Percentiles rank a stretch among this genome's conserved stretches.
Evolutionary conservation across 1,140 invertebrate genomes (phyloP).

Genomic region (Arctopsyche grandis): DNA sequence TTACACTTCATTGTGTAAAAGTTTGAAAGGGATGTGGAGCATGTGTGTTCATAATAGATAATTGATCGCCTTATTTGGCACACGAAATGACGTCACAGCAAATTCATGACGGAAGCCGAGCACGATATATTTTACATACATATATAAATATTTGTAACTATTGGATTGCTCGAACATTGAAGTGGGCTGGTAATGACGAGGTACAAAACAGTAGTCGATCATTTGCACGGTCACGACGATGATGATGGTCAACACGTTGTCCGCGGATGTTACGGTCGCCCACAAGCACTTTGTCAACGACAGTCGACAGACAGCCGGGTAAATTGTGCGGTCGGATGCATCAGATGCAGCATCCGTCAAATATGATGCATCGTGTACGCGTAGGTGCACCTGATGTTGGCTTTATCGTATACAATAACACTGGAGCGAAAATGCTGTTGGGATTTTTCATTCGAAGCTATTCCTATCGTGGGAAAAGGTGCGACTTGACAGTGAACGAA

Average conservation of each 20-base stretch:
- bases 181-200: neutral
- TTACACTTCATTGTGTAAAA: neutral
- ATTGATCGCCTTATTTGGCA: slow-evolving; percentile 3
- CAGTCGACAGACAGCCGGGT: neutral
- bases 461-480: neutral
- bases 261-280: neutral
- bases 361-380: slow-evolving; percentile 28
- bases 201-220: neutral
- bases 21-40: neutral
- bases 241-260: neutral
- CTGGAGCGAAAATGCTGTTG: neutral
- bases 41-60: slow-evolving; percentile 11
- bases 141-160: too few species aligned
- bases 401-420: neutral
- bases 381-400: neutral
- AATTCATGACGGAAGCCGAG: too few species aligned
- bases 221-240: neutral
- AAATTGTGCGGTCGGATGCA: slow-evolving; percentile 29
- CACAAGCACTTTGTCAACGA: slow-evolving; percentile 31
- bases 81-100: neutral
- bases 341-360: slow-evolving; percentile 32
- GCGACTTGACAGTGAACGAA: too few species aligned
- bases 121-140: too few species aligned
- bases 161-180: too few species aligned
- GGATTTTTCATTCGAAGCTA: neutral